Evolutionary conservation across 1,140 invertebrate genomes (phyloP).

Genomic region (Drosophila teissieri): DNA sequence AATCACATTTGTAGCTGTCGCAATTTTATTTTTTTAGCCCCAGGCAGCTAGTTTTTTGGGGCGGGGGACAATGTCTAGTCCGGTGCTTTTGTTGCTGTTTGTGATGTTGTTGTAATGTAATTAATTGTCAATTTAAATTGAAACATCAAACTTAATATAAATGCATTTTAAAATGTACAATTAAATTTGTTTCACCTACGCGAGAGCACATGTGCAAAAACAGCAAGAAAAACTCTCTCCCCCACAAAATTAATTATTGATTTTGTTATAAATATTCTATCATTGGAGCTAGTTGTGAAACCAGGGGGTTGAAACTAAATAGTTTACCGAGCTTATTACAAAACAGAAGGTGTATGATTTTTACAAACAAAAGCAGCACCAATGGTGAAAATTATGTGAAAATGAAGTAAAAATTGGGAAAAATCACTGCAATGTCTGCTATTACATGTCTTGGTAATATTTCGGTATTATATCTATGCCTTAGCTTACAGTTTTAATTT

Average conservation of each 20-base stretch:
- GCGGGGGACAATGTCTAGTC: constrained; percentile 28
- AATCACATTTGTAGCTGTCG: constrained; percentile 20
- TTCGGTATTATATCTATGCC: too few relatives aligned
- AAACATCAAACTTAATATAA: constrained; percentile 81
- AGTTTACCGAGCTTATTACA: background rate
- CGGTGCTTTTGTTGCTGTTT: constrained; percentile 38
- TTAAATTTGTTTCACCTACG: constrained; percentile 72
- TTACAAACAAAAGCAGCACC: too few relatives aligned
- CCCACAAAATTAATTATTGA: constrained; percentile 74
- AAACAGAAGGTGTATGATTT: background rate
- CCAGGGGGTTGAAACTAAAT: background rate
- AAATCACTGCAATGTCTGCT: too few relatives aligned
- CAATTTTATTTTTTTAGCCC: constrained; percentile 8
- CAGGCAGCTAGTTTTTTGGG: constrained; percentile 31
- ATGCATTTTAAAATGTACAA: constrained; percentile 74
- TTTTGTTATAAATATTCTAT: constrained; percentile 58
- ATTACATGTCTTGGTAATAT: too few relatives aligned
- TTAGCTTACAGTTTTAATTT: background rate
- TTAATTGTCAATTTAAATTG: constrained; percentile 80
- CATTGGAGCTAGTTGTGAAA: background rate
- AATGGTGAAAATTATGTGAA: too few relatives aligned
- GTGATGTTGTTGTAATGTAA: constrained; percentile 66
- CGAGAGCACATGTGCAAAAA: constrained; percentile 32
- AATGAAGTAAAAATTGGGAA: too few relatives aligned
- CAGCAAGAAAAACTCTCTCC: constrained; percentile 20